Percentiles rank a stretch among this genome's conserved stretches.
Evolutionary conservation across 2,113 vertebrate genomes (phyloP).

Genomic region (Progne subis): DNA sequence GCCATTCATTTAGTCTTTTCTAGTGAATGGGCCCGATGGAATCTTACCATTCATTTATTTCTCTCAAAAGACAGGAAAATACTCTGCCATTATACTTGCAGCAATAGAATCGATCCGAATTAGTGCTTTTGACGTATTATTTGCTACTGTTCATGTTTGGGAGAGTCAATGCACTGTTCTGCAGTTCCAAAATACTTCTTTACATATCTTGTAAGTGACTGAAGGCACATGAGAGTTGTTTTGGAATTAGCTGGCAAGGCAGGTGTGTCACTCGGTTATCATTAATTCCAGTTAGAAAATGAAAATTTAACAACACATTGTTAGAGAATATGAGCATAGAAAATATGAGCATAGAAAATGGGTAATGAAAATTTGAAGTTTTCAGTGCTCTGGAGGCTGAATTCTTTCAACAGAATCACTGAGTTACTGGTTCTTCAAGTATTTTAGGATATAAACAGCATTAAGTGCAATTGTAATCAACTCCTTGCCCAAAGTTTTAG

Average conservation of each 20-base stretch:
- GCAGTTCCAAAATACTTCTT: background rate
- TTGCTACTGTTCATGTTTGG: background rate
- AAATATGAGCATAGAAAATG: background rate
- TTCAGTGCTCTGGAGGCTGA: background rate
- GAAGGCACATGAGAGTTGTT: background rate
- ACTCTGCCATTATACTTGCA: background rate
- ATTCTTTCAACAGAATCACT: background rate
- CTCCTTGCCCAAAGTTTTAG: background rate
- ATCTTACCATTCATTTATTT: background rate
- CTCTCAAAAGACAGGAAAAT: background rate
- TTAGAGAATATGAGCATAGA: background rate
- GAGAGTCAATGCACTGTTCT: background rate
- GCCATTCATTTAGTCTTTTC: background rate
- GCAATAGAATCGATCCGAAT: background rate
- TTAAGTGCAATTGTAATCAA: background rate
- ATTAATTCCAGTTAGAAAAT: background rate
- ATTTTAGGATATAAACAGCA: background rate
- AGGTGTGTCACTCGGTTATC: background rate
- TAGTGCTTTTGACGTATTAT: background rate
- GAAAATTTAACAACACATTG: background rate
- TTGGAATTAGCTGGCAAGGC: background rate
- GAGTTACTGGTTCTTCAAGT: background rate
- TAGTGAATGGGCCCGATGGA: accelerated
- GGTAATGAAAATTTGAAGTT: background rate
- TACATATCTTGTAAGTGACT: background rate